Conservation (phyloP, 1,140 invertebrate species). For the Ips typographus region DNA sequence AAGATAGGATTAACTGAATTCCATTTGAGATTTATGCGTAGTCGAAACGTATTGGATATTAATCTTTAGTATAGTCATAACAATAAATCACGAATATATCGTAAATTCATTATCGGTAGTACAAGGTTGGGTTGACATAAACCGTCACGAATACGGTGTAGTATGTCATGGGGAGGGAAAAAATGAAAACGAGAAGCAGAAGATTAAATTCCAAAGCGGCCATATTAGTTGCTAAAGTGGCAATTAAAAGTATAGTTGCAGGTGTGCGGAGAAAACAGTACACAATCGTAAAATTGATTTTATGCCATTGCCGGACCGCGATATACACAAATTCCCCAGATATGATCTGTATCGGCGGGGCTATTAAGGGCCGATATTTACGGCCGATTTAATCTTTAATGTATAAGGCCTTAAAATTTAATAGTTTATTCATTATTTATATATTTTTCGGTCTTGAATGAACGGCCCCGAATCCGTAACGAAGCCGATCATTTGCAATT, state of each 20-base stretch:
- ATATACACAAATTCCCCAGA: conserved; percentile 47
- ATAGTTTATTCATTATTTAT: conserved; percentile 45
- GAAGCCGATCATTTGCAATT: conserved; percentile 28
- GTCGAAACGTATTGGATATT: conserved; percentile 4
- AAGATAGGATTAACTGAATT: not conserved
- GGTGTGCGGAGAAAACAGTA: conserved; percentile 42
- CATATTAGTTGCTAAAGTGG: conserved; percentile 42
- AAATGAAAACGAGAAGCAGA: conserved; percentile 22
- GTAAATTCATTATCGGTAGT: conserved; percentile 19
- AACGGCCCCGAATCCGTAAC: conserved; percentile 36
- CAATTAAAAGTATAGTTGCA: conserved; percentile 47
- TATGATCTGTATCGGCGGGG: conserved; percentile 42
- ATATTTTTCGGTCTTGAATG: conserved; percentile 22
- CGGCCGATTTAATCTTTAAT: conserved; percentile 47
- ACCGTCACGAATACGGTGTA: conserved; percentile 27
- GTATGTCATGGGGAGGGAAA: conserved; percentile 23
- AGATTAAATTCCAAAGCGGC: conserved; percentile 34
- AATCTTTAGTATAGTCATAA: conserved; percentile 10
- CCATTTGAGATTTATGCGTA: not conserved
- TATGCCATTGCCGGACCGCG: conserved; percentile 37
- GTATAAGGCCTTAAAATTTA: conserved; percentile 46
- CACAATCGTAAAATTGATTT: conserved; percentile 46
- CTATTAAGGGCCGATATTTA: conserved; percentile 43
- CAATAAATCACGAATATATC: conserved; percentile 19
- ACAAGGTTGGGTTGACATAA: conserved; percentile 20